Conservation (phyloP, 2,797 vertebrate species). For the Pseudomugil gertrudae region DNA sequence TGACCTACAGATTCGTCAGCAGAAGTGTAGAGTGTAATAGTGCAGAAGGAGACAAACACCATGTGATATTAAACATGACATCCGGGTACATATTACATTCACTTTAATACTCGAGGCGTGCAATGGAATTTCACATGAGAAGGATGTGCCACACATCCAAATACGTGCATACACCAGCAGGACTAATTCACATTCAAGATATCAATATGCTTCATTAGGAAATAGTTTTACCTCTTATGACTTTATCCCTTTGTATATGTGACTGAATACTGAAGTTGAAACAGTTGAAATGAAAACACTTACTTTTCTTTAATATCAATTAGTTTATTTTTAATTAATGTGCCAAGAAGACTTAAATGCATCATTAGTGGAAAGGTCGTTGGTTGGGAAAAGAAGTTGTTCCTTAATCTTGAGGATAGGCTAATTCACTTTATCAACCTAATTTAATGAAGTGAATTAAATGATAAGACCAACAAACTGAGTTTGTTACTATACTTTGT, state of each 20-base stretch:
- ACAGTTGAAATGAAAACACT: not conserved
- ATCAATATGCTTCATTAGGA: not conserved
- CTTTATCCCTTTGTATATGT: not conserved
- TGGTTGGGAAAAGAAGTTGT: not conserved
- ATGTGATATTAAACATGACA: constrained; percentile 42
- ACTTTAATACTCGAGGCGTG: constrained; percentile 12
- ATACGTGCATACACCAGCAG: not conserved
- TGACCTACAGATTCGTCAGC: not conserved
- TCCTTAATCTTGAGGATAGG: constrained; percentile 18
- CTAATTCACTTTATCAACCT: not conserved
- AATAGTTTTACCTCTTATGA: not conserved
- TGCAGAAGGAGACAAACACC: constrained; percentile 29
- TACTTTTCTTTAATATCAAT: not conserved
- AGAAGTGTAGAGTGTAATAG: not conserved
- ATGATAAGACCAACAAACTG: not conserved
- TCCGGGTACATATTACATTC: constrained; percentile 28
- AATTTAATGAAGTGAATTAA: constrained; percentile 8
- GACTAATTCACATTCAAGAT: constrained; percentile 5
- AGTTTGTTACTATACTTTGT: constrained; percentile 10
- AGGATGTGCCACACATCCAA: constrained; percentile 4
- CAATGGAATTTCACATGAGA: constrained; percentile 26
- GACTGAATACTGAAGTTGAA: not conserved
- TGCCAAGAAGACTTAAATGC: too few species aligned
- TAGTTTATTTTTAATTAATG: not conserved
- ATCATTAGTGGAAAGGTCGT: too few species aligned